Percentiles rank a stretch among this genome's conserved stretches.
These are phyloP conservation scores for Paramormyrops kingsleyae DNA, from an alignment of 2,113 vertebrate genomes.

Conservation along the genomic window DNA sequence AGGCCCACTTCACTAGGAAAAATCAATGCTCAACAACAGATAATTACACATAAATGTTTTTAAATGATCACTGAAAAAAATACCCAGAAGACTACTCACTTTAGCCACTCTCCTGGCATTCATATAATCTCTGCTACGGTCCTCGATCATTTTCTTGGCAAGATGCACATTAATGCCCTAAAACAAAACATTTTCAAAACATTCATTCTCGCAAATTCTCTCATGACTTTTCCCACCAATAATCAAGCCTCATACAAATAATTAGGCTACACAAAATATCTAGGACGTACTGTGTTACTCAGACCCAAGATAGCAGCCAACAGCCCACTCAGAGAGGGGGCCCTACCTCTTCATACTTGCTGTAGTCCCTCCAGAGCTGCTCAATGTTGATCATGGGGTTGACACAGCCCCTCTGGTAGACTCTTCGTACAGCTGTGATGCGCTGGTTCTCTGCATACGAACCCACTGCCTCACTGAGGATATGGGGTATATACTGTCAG, in stretches of 20 bases:
- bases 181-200: background rate
- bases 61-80: background rate
- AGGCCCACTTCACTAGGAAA: background rate
- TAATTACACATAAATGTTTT: background rate
- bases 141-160: conserved; percentile 99
- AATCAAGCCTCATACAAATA: background rate
- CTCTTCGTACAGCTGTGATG: conserved; percentile 94
- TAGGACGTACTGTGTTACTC: background rate
- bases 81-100: conserved; percentile 54
- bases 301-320: background rate
- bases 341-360: conserved; percentile 97
- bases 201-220: background rate
- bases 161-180: conserved; percentile 98
- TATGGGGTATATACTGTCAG: conserved; percentile 16
- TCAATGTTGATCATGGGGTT: conserved; percentile 99
- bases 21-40: background rate
- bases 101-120: conserved; percentile 96
- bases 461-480: conserved; percentile 86
- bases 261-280: background rate
- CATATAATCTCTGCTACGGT: conserved; percentile 98
- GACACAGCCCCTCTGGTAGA: conserved; percentile 96
- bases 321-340: background rate
- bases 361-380: conserved; percentile 98
- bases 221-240: background rate
- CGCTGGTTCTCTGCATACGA: conserved; percentile 98